Evolutionary conservation across 2,113 vertebrate genomes (phyloP), one percentile per base, ranked within the genome.

Genomic region (Catharus fuscescens): DNA sequence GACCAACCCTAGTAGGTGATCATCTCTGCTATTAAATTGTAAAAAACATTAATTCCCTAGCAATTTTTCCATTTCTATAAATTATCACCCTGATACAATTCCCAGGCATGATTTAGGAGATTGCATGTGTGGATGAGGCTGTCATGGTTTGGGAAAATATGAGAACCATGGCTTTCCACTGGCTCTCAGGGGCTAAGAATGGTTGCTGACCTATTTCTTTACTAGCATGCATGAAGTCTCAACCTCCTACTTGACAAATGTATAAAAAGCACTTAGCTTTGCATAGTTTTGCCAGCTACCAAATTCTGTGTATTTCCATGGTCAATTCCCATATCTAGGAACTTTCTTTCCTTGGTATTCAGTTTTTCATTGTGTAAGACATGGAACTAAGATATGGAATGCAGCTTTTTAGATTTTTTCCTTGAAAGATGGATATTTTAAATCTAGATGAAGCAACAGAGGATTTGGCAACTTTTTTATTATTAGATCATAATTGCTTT

Each of bases 71-170:
- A 25, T 32, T 94, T 57, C 7, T 48, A 31, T 52, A 36, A 50
- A 19, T 56, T 83, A 34, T 9, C 0, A 0, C 8, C 21, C 17
- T 61, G 29, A 29, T 29, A 45, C 3, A 42, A 36, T 50, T 85
- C 47, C 38, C 26, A 81, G 15, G 14, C 3, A 29, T 14, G 15
- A 74, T 53, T 11, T 14, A 18, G 6, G 3, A 4, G 18, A 34
- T 36, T 28, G 7, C 20, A 62, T 20, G 3, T 53, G 20, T 34
- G 32, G 14, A 26, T 79, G 29, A 69, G 4, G 21, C 21, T 47
- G 19, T 31, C 21, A 23, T 13, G 3, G 19, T 64, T 38, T 76
- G 16, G 5, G 57, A 74, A 85, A 69, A 44, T 50, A 18, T 3
- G 14, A 59, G 2, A 24, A 52, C 18, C 9, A 10, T n/a, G 13